phyloP scores from a whole-genome alignment of 2,797 vertebrate species.

The Erithacus rubecula region DNA sequence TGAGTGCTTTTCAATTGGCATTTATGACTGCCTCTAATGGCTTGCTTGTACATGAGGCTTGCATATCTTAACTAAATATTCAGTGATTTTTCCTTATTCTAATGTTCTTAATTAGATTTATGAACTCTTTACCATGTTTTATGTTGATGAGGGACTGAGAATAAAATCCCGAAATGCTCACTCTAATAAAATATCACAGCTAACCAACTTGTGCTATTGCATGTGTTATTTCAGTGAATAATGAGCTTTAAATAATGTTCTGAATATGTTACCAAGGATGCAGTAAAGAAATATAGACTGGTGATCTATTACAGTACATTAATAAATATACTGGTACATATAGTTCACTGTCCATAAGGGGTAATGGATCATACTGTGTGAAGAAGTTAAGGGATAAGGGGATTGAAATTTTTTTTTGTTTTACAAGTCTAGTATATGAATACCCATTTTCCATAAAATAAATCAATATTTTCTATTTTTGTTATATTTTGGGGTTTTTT shows the following conservation, averaged over 20 bases:
- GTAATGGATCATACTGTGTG: conserved; percentile 58
- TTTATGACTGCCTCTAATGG: conserved; percentile 60
- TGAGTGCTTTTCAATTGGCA: conserved; percentile 50
- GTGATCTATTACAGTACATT: conserved; percentile 71
- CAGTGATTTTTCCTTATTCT: conserved; percentile 66
- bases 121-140: conserved; percentile 75
- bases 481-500: background rate
- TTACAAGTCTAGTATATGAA: conserved; percentile 4
- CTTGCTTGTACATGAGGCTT: conserved; percentile 55
- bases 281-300: conserved; percentile 70
- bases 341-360: conserved; percentile 23
- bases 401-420: background rate
- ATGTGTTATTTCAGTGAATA: conserved; percentile 76
- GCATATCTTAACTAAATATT: conserved; percentile 66
- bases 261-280: conserved; percentile 72
- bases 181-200: conserved; percentile 74
- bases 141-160: conserved; percentile 71
- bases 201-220: conserved; percentile 73
- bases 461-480: conserved; percentile 33
- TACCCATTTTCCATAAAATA: background rate
- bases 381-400: conserved; percentile 9
- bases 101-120: conserved; percentile 77
- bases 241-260: conserved; percentile 77
- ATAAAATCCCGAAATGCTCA: conserved; percentile 56
- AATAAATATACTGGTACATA: conserved; percentile 68